Percentiles rank a stretch among this genome's conserved stretches.
These are phyloP conservation scores for Pararge aegeria DNA, from an alignment of 1,140 invertebrate genomes.

Conservation along the genomic window DNA sequence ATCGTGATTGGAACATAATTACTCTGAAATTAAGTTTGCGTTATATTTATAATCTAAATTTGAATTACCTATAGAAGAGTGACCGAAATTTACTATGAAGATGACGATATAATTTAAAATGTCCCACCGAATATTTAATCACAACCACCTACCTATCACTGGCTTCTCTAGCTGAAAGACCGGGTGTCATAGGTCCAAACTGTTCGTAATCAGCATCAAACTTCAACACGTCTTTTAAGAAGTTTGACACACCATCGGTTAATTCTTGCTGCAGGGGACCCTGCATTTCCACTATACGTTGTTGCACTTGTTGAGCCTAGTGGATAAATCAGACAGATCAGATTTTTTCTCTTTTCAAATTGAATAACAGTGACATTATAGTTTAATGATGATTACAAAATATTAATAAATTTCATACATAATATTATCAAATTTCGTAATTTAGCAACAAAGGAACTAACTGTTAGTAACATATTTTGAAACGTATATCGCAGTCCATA, in stretches of 20 bases:
- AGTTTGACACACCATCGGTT: conserved; percentile 84
- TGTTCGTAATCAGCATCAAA: conserved; percentile 88
- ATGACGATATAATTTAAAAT: too few species aligned
- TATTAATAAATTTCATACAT: too few species aligned
- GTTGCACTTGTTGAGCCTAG: conserved; percentile 85
- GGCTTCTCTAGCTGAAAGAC: conserved; percentile 89
- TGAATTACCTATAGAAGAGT: too few species aligned
- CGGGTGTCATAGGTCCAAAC: conserved; percentile 91
- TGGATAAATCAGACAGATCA: conserved; percentile 12
- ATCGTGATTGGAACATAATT: conserved; percentile 87
- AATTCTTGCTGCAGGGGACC: conserved; percentile 86
- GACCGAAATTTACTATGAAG: too few species aligned
- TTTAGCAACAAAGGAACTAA: conserved; percentile 54
- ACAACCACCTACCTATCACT: conserved; percentile 82
- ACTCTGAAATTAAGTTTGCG: conserved; percentile 82
- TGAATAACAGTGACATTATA: neutral
- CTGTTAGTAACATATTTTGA: conserved; percentile 86
- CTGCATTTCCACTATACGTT: conserved; percentile 88
- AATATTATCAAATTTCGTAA: too few species aligned
- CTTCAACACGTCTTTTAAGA: conserved; percentile 84
- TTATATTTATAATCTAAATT: too few species aligned
- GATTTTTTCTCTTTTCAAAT: neutral
- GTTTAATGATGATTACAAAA: too few species aligned
- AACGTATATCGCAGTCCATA: conserved; percentile 89
- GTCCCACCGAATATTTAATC: neutral